Percentiles rank a stretch among this genome's conserved stretches.
These are phyloP conservation scores for Stichopus chloronotus DNA, from an alignment of 35 echinoderm and acorn worm genomes.

Conservation along the genomic window DNA sequence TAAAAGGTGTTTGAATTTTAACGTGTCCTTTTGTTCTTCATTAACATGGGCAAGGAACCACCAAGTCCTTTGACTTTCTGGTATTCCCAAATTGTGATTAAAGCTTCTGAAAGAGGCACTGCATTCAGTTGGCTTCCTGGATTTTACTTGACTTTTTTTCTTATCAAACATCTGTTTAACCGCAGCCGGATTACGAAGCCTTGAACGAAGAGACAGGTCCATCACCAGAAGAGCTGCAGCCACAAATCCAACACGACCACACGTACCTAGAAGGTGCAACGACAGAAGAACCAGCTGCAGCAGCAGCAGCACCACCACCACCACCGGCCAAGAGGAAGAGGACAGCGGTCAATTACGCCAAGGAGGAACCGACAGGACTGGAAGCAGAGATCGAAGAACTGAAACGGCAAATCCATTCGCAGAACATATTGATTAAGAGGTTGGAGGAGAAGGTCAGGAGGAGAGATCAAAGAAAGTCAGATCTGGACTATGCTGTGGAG, in stretches of 20 bases:
- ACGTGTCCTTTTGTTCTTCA: no score
- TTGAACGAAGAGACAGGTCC: not conserved
- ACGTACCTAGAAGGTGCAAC: not conserved
- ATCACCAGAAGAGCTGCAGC: not conserved
- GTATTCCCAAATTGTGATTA: no score
- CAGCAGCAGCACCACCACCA: not conserved
- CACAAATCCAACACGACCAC: constrained; percentile 32
- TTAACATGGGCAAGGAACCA: no score
- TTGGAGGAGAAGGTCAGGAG: constrained; percentile 24
- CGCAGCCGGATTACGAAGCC: constrained; percentile 32
- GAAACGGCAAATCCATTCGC: not conserved
- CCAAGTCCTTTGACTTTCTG: no score
- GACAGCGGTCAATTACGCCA: not conserved
- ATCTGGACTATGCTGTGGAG: constrained; percentile 36
- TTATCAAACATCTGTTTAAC: not conserved
- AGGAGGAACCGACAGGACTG: not conserved
- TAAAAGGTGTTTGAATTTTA: no score
- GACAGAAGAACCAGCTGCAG: not conserved
- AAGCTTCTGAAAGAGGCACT: no score
- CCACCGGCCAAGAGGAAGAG: not conserved
- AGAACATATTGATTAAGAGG: constrained; percentile 24
- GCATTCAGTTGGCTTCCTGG: no score
- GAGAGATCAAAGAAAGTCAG: not conserved
- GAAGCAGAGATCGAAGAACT: constrained; percentile 25
- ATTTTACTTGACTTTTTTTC: not conserved